A percentile compares a stretch with the other conserved stretches of the same genome.
Conservation (phyloP, 2,113 vertebrate species). For the Lampris incognitus region DNA sequence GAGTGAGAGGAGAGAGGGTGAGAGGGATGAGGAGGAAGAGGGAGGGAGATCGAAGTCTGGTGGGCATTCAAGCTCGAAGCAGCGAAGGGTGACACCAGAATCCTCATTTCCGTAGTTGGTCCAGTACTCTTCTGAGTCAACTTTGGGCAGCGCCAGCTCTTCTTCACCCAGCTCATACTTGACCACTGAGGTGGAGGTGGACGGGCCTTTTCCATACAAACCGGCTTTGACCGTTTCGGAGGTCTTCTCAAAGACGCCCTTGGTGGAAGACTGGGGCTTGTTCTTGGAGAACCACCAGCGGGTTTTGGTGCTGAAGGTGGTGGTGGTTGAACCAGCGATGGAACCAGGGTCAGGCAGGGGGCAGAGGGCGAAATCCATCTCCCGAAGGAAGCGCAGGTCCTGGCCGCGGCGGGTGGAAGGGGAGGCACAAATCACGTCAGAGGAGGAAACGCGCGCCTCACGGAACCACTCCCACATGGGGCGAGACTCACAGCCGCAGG, state of each 20-base stretch:
- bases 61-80: constrained; percentile 85
- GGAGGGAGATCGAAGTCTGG: constrained; percentile 80
- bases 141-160: constrained; percentile 84
- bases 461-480: constrained; percentile 95
- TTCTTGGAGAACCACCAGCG: constrained; percentile 89
- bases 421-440: constrained; percentile 88
- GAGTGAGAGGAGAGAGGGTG: constrained; percentile 62
- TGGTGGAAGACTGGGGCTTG: constrained; percentile 89
- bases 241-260: constrained; percentile 84
- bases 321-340: constrained; percentile 83
- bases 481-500: constrained; percentile 94
- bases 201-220: constrained; percentile 78
- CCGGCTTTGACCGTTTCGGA: constrained; percentile 86
- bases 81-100: constrained; percentile 82
- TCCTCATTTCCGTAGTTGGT: constrained; percentile 87
- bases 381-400: constrained; percentile 91
- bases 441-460: constrained; percentile 89
- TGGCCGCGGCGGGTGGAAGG: constrained; percentile 86
- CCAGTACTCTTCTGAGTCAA: constrained; percentile 88
- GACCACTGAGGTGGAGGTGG: constrained; percentile 78
- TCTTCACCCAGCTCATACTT: constrained; percentile 85
- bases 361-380: constrained; percentile 89
- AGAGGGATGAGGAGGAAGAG: constrained; percentile 65
- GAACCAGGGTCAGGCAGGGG: constrained; percentile 86
- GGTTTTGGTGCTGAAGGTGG: constrained; percentile 87